Evolutionary conservation across 2,888 invertebrate genomes (phyloP), one percentile per base, ranked within the genome.

Genomic region (Achlya flavicornis): DNA sequence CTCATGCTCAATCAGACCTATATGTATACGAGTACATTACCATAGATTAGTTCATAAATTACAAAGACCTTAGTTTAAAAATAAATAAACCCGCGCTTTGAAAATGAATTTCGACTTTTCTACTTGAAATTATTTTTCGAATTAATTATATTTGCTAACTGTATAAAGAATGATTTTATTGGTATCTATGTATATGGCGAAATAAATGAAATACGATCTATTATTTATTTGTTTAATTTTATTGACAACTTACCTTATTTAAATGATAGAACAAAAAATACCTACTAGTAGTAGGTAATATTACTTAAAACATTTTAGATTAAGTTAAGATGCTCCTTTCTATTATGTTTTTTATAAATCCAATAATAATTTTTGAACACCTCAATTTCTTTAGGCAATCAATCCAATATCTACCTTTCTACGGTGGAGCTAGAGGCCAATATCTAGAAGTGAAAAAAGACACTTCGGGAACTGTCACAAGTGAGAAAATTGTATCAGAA

Each of bases 1-100:
- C 97, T 0, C 96, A 96, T 79, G 97, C 97, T 0, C 95, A 96
- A 79, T 96, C 97, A 64, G 96, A 96, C 83, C 94, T 97, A 67
- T 95, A 95, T 77, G 78, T 95, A 67, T 95, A 95, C 63, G 92
- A 92, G 79, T 88, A 81, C 74, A 75, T 81, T 66, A 72, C 69
- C 69, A 74, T 78, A 76, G 80, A 84, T 68, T 63, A 65, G 41
- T 38, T n/a, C 38, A 32, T 59, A 12, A n/a, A n/a, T n/a, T n/a
- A n/a, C n/a, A n/a, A n/a, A n/a, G 12, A 3, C 1, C 1, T 12
- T 41, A 12, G 12, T 12, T 41, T 32, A 19, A n/a, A 62, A 59
- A 65, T 59, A 62, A 61, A 4, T 41, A 41, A 41, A 41, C 0
- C 41, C 61, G 61, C 63, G 8, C 62, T 73, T 80, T 76, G 81